Percentiles rank a stretch among this genome's conserved stretches.
These are phyloP conservation scores for Villa cingulata DNA, from an alignment of 2,888 invertebrate species.

Conservation along the genomic window DNA sequence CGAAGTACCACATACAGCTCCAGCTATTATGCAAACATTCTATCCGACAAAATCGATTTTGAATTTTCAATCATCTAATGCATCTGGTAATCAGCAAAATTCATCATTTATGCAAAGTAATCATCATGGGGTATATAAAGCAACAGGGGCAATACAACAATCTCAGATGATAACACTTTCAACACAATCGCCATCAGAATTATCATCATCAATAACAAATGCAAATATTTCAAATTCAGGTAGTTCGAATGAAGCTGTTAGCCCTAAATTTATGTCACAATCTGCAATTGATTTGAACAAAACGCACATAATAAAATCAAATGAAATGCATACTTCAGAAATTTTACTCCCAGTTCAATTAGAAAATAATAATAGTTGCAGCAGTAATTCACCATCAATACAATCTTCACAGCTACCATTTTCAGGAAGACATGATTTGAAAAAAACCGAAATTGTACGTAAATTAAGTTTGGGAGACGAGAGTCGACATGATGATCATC, in stretches of 20 bases:
- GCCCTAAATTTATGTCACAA: conserved; percentile 30
- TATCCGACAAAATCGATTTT: conserved; percentile 23
- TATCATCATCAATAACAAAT: background rate
- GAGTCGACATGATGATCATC: conserved; percentile 19
- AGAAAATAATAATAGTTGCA: conserved; percentile 26
- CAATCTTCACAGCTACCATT: conserved; percentile 3
- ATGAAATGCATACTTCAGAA: conserved; percentile 17
- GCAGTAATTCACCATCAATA: background rate
- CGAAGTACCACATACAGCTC: conserved; percentile 20
- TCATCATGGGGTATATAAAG: background rate
- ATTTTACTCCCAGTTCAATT: conserved; percentile 30
- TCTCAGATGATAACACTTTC: conserved; percentile 18
- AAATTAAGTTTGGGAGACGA: conserved; percentile 20
- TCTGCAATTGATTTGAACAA: conserved; percentile 35
- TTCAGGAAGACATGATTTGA: conserved; percentile 15
- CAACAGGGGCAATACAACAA: conserved; percentile 19
- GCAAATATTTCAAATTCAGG: background rate
- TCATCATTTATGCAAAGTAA: conserved; percentile 8
- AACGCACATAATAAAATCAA: conserved; percentile 29
- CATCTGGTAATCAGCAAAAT: conserved; percentile 16
- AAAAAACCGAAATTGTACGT: conserved; percentile 18
- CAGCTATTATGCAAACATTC: conserved; percentile 17
- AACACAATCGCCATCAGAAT: conserved; percentile 12
- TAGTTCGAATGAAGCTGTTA: conserved; percentile 19
- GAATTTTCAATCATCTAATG: conserved; percentile 25